These are phyloP conservation scores for Pelodytes ibericus DNA, from an alignment of 2,797 vertebrate genomes.

Conservation along the genomic window DNA sequence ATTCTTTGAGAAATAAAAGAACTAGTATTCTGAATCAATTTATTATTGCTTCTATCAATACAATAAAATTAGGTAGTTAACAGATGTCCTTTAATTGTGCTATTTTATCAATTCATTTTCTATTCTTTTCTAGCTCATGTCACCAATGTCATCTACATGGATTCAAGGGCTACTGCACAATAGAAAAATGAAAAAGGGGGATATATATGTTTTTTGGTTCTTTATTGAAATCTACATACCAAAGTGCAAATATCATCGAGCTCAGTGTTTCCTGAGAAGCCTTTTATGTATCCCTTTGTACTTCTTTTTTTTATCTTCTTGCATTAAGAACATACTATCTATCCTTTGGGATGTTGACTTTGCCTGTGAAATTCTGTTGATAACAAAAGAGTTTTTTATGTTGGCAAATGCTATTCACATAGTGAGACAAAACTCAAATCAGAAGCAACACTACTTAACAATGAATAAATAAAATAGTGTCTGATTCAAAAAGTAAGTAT, in stretches of 20 bases:
- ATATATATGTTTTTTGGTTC: slow-evolving; percentile 15
- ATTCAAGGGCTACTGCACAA: slow-evolving; percentile 33
- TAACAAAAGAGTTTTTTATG: slow-evolving; percentile 24
- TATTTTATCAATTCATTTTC: slow-evolving; percentile 21
- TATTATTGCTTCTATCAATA: not conserved
- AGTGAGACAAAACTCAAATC: not conserved
- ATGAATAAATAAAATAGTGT: slow-evolving; percentile 13
- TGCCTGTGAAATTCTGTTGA: slow-evolving; percentile 15
- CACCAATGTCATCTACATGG: slow-evolving; percentile 43
- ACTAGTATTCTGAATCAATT: not conserved
- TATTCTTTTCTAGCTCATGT: slow-evolving; percentile 34
- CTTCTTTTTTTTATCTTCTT: slow-evolving; percentile 40
- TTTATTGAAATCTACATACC: slow-evolving; percentile 19
- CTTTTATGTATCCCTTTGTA: slow-evolving; percentile 28
- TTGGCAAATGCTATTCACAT: slow-evolving; percentile 22
- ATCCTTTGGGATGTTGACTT: slow-evolving; percentile 28
- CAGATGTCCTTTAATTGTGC: slow-evolving; percentile 30
- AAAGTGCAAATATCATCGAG: slow-evolving; percentile 11
- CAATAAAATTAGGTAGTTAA: slow-evolving; percentile 20
- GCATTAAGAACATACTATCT: slow-evolving; percentile 18
- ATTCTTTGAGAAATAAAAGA: not conserved
- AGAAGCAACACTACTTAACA: not conserved
- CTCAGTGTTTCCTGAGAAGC: slow-evolving; percentile 21
- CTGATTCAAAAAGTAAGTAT: not conserved
- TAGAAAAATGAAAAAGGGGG: slow-evolving; percentile 15